phyloP scores from a whole-genome alignment of 1,140 invertebrate species.

The Scaptomyza pallida region DNA sequence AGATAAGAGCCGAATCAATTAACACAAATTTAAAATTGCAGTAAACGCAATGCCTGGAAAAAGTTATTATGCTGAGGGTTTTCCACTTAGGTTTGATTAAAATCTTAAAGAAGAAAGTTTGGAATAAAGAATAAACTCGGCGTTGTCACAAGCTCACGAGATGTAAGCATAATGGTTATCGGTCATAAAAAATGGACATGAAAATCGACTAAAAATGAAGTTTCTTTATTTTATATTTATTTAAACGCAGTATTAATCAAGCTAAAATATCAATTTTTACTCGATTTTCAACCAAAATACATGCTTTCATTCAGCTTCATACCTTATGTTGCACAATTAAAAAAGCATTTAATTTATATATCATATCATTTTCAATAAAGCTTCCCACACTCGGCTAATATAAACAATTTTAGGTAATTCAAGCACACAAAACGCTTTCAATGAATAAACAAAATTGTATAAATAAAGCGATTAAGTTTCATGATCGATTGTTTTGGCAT shows the following conservation, averaged over 20 bases:
- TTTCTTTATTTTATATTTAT: slow-evolving; percentile 2
- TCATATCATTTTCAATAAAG: slow-evolving; percentile 31
- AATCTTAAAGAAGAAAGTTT: not conserved
- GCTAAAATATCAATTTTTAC: too few relatives aligned
- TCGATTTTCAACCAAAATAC: too few relatives aligned
- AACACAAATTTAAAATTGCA: not conserved
- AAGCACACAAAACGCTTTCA: not conserved
- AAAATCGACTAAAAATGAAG: too few relatives aligned
- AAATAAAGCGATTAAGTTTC: slow-evolving; percentile 3
- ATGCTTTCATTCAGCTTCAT: too few relatives aligned
- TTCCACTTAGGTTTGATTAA: not conserved
- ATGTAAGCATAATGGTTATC: too few relatives aligned
- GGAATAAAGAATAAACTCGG: too few relatives aligned
- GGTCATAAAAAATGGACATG: too few relatives aligned
- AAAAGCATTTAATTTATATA: slow-evolving; percentile 55
- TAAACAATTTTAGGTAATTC: slow-evolving; percentile 10
- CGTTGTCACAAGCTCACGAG: too few relatives aligned
- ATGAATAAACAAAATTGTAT: not conserved
- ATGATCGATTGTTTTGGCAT: not conserved
- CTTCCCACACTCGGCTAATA: not conserved
- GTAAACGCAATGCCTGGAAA: not conserved
- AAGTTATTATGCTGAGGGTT: not conserved
- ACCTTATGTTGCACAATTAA: not conserved
- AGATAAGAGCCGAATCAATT: not conserved
- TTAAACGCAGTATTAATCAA: too few relatives aligned